Conservation (phyloP, 1,140 invertebrate species). For the Hyles euphorbiae region DNA sequence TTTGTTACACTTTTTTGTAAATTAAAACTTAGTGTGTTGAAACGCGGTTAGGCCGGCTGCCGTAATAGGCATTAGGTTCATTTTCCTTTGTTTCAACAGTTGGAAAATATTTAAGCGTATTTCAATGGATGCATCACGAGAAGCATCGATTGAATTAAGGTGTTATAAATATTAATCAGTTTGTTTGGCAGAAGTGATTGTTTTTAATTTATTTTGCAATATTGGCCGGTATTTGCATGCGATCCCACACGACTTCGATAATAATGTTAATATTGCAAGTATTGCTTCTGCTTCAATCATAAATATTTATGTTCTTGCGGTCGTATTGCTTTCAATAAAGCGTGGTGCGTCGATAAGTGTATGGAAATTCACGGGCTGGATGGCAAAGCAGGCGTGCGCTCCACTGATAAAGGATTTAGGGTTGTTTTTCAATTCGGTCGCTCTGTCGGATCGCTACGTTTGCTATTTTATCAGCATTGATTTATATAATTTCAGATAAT, state of each 20-base stretch:
- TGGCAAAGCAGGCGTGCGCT: constrained; percentile 36
- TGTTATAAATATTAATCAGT: too few relatives aligned
- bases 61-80: too few relatives aligned
- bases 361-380: constrained; percentile 44
- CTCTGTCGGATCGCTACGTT: constrained; percentile 4
- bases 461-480: background rate
- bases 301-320: constrained; percentile 27
- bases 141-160: too few relatives aligned
- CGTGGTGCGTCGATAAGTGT: constrained; percentile 33
- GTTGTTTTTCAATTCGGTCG: constrained; percentile 43
- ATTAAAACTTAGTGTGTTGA: too few relatives aligned
- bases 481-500: constrained; percentile 1
- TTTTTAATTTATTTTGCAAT: background rate
- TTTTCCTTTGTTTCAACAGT: too few relatives aligned
- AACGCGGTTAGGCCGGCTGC: too few relatives aligned
- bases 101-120: too few relatives aligned
- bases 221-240: background rate
- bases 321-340: constrained; percentile 24
- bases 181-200: background rate
- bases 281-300: constrained; percentile 16
- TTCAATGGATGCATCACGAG: too few relatives aligned
- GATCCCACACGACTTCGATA: background rate
- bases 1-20: background rate
- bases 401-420: constrained; percentile 49
- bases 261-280: constrained; percentile 5